Conservation (phyloP, 2,888 invertebrate genomes). For the Magallana nippona region DNA sequence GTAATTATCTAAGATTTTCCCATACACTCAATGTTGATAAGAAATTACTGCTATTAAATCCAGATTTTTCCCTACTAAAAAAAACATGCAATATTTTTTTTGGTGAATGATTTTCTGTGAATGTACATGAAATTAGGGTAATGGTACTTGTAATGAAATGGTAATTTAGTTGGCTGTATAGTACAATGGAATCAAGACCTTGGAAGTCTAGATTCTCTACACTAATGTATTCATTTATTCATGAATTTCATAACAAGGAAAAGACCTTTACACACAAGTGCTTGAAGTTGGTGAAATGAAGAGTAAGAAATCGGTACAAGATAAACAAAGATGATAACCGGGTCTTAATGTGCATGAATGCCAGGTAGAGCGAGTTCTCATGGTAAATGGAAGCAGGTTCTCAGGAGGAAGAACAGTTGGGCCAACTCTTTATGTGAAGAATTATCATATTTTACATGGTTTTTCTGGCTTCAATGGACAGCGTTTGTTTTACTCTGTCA, state of each 20-base stretch:
- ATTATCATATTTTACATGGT: slow-evolving; percentile 18
- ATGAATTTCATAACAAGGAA: background rate
- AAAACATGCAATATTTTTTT: no score
- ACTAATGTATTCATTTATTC: background rate
- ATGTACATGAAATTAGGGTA: no score
- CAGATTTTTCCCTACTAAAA: no score
- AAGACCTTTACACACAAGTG: background rate
- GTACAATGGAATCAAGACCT: background rate
- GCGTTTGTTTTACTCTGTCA: slow-evolving; percentile 15
- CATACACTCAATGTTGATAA: background rate
- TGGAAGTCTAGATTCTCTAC: background rate
- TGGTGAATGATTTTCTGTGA: no score
- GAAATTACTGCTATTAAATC: background rate
- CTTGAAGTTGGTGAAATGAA: background rate
- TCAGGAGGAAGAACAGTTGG: slow-evolving; percentile 20
- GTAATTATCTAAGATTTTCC: background rate
- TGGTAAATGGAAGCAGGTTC: slow-evolving; percentile 16
- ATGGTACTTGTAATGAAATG: no score
- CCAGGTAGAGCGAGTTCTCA: background rate
- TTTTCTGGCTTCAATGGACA: slow-evolving; percentile 5
- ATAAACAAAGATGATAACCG: background rate
- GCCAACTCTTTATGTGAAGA: background rate
- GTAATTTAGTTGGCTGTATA: background rate
- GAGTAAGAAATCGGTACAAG: slow-evolving; percentile 13
- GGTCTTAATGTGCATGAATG: background rate